Conservation (phyloP, 92 coral and sea anemone species). For the Palythoa grandis region DNA sequence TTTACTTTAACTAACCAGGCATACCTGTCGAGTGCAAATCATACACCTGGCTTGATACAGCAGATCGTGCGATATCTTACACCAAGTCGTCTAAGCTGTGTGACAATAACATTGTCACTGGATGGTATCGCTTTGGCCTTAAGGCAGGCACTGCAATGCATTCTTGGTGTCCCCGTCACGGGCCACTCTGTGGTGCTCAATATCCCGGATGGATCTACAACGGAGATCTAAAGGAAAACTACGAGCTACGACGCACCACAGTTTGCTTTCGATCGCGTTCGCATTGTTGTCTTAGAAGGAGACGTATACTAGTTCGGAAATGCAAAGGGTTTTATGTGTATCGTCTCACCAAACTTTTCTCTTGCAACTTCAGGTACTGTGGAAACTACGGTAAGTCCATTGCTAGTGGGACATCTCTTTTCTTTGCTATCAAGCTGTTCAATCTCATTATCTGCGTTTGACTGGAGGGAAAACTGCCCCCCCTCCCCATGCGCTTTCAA, state of each 20-base stretch:
- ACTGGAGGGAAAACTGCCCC: too few species aligned
- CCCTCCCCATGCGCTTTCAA: too few species aligned
- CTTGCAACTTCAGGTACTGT: conserved; percentile 6
- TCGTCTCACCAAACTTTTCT: conserved; percentile 2
- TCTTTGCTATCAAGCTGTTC: too few species aligned
- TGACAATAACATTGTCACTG: conserved; percentile 34
- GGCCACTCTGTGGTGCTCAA: conserved; percentile 38
- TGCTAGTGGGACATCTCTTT: too few species aligned
- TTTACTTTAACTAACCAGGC: background rate
- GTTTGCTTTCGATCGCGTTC: conserved; percentile 42
- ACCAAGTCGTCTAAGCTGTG: conserved; percentile 8
- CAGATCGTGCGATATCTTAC: background rate
- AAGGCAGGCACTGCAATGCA: conserved; percentile 60
- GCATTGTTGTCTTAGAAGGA: background rate
- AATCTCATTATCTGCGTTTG: too few species aligned
- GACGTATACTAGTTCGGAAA: conserved; percentile 7
- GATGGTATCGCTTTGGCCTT: conserved; percentile 59
- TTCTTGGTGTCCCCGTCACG: conserved; percentile 3
- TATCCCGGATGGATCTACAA: conserved; percentile 57
- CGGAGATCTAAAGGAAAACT: conserved; percentile 28
- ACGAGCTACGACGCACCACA: background rate
- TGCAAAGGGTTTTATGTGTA: conserved; percentile 48
- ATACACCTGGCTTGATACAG: background rate
- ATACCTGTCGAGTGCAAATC: conserved; percentile 13
- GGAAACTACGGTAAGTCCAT: conserved; percentile 9